These are phyloP conservation scores for Trissolcus basalis DNA, from an alignment of 1,140 invertebrate genomes.

Conservation along the genomic window DNA sequence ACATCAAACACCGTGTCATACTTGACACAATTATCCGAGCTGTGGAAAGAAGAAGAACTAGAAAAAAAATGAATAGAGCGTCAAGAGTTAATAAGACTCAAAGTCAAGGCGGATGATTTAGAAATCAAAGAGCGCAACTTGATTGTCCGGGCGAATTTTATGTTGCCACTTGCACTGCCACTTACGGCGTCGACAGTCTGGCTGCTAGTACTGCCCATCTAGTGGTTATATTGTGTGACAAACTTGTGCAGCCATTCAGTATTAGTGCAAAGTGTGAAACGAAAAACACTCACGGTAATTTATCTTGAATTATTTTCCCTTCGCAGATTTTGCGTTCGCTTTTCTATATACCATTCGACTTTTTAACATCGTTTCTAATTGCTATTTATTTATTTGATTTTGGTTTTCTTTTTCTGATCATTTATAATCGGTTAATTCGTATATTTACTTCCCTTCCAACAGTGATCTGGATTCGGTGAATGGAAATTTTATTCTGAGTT, in stretches of 20 bases:
- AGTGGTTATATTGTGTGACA: constrained; percentile 54
- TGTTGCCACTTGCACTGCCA: constrained; percentile 12
- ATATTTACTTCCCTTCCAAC: too few species aligned
- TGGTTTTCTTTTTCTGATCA: too few species aligned
- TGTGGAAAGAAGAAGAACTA: background rate
- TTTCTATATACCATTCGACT: too few species aligned
- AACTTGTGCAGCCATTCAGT: constrained; percentile 51
- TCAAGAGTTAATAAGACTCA: constrained; percentile 13
- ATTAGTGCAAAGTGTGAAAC: constrained; percentile 47
- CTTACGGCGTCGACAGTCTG: constrained; percentile 24
- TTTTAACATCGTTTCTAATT: too few species aligned
- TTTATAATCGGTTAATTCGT: too few species aligned
- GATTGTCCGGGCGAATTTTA: constrained; percentile 29
- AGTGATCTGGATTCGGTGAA: too few species aligned
- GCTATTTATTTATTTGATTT: too few species aligned
- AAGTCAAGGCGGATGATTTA: constrained; percentile 23
- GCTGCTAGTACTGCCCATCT: constrained; percentile 21
- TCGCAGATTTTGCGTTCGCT: background rate
- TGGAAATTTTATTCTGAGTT: too few species aligned
- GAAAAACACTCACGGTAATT: constrained; percentile 47
- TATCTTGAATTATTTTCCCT: background rate
- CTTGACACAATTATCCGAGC: constrained; percentile 19
- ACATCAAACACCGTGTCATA: constrained; percentile 17
- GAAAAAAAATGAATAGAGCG: constrained; percentile 30
- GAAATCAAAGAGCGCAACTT: constrained; percentile 15